Evolutionary conservation across 2,113 vertebrate species (phyloP).

Genomic region (Struthidea cinerea): DNA sequence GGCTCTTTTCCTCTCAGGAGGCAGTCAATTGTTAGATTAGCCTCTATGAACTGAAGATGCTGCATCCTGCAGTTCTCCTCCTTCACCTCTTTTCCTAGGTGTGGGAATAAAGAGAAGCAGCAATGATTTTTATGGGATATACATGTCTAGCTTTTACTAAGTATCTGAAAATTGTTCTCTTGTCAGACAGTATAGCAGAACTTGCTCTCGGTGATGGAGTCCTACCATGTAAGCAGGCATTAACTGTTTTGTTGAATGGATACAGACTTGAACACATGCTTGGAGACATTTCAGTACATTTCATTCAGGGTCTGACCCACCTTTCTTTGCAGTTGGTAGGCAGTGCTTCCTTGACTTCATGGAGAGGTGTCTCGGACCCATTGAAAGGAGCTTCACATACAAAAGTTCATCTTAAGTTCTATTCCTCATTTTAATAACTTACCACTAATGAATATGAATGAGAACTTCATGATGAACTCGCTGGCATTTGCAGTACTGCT

Average conservation of each 20-base stretch:
- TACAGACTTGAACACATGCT: not conserved
- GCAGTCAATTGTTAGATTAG: not conserved
- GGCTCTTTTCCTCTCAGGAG: not conserved
- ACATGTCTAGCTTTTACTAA: not conserved
- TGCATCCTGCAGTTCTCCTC: not conserved
- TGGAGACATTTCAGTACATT: not conserved
- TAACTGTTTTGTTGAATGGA: not conserved
- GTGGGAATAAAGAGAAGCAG: not conserved
- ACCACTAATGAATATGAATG: not conserved
- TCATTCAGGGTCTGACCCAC: not conserved
- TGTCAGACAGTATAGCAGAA: conserved; percentile 3
- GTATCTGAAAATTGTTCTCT: not conserved
- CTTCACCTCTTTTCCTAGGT: not conserved
- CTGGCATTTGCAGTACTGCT: not conserved
- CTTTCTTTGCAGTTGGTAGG: not conserved
- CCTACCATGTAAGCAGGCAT: not conserved
- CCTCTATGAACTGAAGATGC: not conserved
- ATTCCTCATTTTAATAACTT: not conserved
- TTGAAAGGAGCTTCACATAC: not conserved
- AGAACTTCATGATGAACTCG: not conserved
- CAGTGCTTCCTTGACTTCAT: not conserved
- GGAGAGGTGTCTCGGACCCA: not conserved
- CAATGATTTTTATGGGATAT: not conserved
- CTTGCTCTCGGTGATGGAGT: not conserved
- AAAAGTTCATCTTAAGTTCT: conserved; percentile 4